These are phyloP conservation scores for Nyleta sp. DNA, from an alignment of 2,888 invertebrate species.

Conservation along the genomic window DNA sequence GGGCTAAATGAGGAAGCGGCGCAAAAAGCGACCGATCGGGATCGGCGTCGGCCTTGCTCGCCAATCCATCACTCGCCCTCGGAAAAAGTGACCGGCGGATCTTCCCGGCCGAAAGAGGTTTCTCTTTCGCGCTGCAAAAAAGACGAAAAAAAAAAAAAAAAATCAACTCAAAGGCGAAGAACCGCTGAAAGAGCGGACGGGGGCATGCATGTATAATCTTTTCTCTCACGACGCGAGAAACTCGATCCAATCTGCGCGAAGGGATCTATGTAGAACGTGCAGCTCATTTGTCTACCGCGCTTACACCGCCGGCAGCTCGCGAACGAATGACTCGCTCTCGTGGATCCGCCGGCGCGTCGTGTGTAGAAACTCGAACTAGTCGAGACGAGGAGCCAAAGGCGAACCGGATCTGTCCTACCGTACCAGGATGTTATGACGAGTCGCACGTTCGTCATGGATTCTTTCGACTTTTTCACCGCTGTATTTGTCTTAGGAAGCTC, in stretches of 20 bases:
- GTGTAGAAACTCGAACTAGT: conserved; percentile 73
- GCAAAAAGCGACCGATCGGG: conserved; percentile 61
- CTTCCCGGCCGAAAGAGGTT: conserved; percentile 60
- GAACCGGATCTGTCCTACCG: conserved; percentile 75
- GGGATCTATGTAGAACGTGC: conserved; percentile 81
- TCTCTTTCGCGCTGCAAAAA: conserved; percentile 58
- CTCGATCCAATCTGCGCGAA: conserved; percentile 80
- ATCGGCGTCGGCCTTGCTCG: conserved; percentile 72
- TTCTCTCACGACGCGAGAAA: conserved; percentile 80
- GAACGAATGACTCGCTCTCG: conserved; percentile 58
- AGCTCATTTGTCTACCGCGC: conserved; percentile 81
- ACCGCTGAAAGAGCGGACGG: conserved; percentile 52
- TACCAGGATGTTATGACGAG: conserved; percentile 59
- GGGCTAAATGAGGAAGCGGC: conserved; percentile 29
- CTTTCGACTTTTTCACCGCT: conserved; percentile 44
- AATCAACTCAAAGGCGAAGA: conserved; percentile 47
- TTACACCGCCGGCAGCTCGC: conserved; percentile 74
- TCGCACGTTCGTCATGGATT: conserved; percentile 59
- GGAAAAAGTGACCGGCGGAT: conserved; percentile 56
- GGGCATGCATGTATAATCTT: conserved; percentile 68
- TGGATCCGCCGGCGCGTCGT: conserved; percentile 65
- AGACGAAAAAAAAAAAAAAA: no score
- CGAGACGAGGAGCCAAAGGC: conserved; percentile 74
- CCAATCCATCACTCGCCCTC: conserved; percentile 72
- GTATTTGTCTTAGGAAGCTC: conserved; percentile 31